Evolutionary conservation across 2,797 vertebrate genomes (phyloP), one percentile per base, ranked within the genome.

Genomic region (Semotilus atromaculatus): DNA sequence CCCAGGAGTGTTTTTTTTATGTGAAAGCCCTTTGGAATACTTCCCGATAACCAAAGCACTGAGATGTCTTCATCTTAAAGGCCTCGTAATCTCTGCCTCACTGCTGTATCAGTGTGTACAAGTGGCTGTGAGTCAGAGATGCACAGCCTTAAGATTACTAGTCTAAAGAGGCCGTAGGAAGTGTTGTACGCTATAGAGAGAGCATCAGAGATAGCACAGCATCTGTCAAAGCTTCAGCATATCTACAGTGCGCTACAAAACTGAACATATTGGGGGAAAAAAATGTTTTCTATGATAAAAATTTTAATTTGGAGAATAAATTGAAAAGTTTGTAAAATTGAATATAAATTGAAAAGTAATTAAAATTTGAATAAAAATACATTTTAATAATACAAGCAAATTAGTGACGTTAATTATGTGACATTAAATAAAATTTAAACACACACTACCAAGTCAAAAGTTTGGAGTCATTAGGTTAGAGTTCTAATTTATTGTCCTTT

Each of bases 31-130:
- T 60, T 73, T 43, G 38, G 26, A 48, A 73, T 73, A 82, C 70
- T 36, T 48, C 26, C 68, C 10, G 53, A 82, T 73, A 82, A 82
- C 71, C 55, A 74, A 72, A 64, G 70, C 53, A 60, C 74, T 60
- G 36, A 60, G 36, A 77, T 40, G 74, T 60, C 36, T 77, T 77
- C 34, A 3, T 77, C 36, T 29, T 77, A 77, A 77, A 77, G 74
- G 53, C 8, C 23, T 60, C 23, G 4, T 77, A 77, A 77, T 77
- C 74, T 76, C 74, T 77, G 74, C 23, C 74, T 77, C 36, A 10
- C 74, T 77, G 53, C 36, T 5, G 34, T 77, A 60, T 77, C 53
- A 60, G 53, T 77, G 53, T 60, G 53, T 77, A 76, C 53, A 60
- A 77, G 53, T 26, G 74, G 7, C 53, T 60, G 23, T 18, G 51